phyloP scores from a whole-genome alignment of 2,113 vertebrate species.

The Lepus europaeus region DNA sequence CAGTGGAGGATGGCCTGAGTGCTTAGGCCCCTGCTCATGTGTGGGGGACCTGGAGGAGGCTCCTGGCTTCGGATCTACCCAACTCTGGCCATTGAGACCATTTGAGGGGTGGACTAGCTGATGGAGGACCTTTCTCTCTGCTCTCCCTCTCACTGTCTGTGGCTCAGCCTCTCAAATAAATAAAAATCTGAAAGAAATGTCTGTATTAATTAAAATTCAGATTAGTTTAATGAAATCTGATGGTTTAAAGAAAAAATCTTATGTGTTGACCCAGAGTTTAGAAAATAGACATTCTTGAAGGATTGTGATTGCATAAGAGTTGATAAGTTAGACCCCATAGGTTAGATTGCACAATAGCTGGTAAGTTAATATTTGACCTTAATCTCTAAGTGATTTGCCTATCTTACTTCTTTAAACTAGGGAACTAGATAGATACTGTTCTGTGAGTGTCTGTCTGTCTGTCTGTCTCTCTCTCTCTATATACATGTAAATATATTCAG shows the following conservation, averaged over 20 bases:
- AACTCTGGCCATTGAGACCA: no score
- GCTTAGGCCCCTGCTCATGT: no score
- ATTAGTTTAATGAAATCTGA: constrained; percentile 44
- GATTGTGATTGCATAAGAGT: neutral
- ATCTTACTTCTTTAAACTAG: neutral
- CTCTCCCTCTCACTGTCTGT: no score
- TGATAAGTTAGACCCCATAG: neutral
- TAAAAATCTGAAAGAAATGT: no score
- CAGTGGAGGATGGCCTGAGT: no score
- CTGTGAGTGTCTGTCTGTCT: neutral
- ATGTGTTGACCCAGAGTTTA: constrained; percentile 18
- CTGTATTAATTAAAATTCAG: constrained; percentile 31
- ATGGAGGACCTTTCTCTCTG: no score
- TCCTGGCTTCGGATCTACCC: no score
- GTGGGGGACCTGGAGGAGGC: no score
- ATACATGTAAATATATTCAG: no score
- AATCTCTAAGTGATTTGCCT: neutral
- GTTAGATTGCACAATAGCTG: neutral
- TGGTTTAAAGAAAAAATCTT: neutral
- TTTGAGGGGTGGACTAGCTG: no score
- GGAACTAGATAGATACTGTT: neutral
- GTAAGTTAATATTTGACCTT: neutral
- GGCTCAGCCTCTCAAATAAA: no score
- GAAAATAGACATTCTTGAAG: neutral
- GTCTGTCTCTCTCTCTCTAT: no score